phyloP scores from a whole-genome alignment of 1,140 invertebrate genomes.

The Orius laevigatus region DNA sequence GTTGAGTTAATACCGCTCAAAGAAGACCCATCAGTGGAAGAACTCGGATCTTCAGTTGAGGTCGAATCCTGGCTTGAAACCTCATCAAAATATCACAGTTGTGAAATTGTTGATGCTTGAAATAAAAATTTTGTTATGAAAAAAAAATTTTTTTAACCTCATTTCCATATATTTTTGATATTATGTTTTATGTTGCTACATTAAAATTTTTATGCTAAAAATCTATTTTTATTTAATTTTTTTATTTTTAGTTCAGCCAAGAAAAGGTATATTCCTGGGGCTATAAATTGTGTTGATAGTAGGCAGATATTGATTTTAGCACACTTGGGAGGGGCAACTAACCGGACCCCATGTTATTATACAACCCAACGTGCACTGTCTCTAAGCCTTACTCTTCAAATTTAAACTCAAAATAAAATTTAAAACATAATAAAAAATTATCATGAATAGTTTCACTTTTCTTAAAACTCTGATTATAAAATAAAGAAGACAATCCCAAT shows the following conservation, averaged over 20 bases:
- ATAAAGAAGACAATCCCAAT: too few species aligned
- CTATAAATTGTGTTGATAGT: constrained; percentile 1
- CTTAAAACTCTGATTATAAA: too few species aligned
- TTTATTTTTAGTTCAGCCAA: too few species aligned
- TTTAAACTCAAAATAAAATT: too few species aligned
- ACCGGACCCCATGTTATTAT: constrained; percentile 10
- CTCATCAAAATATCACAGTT: constrained; percentile 55
- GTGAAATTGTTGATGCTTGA: constrained; percentile 43
- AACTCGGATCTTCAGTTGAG: constrained; percentile 39
- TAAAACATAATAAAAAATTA: too few species aligned
- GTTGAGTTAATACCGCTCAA: constrained; percentile 30
- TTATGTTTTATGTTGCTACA: not conserved
- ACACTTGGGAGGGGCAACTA: constrained; percentile 12
- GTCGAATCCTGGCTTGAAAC: constrained; percentile 52
- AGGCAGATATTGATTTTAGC: constrained; percentile 11
- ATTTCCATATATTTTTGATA: not conserved
- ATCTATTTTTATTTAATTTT: too few species aligned
- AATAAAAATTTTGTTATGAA: not conserved
- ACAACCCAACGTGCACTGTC: not conserved
- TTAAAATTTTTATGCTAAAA: not conserved
- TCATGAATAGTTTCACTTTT: too few species aligned
- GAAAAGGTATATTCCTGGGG: too few species aligned
- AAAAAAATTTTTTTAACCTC: not conserved
- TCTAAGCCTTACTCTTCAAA: too few species aligned
- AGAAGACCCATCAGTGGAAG: constrained; percentile 43